Base-by-base conservation (phyloP, 2,888 invertebrate species). In the Mystacides longicornis region DNA sequence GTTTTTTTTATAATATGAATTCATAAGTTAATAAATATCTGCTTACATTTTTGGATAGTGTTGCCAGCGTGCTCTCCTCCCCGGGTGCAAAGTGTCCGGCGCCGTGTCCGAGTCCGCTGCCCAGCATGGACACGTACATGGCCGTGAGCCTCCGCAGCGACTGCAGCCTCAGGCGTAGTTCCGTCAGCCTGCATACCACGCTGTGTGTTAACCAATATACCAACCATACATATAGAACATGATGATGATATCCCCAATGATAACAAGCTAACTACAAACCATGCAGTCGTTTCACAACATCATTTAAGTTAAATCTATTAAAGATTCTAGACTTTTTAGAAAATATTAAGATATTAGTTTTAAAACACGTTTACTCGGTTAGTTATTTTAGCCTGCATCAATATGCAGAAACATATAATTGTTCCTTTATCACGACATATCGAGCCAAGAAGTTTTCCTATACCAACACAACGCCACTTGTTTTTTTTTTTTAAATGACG, bases 111-210 rank as follows among this genome's bases (percentile, higher is more conserved):
- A 91, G 79, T 1, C 87, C 87, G 0, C 87, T 84, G 59, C 88
- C 89, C 62, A 92, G 74, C 73, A 89, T 89, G 56, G 90, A 78
- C 43, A 89, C 85, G 71, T 93, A 92, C 65, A 90, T 86, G 59
- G 85, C 86, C 27, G 90, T 89, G 61, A 94, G 80, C 67, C 89
- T 82, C 65, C 89, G 85, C 55, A 94, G 78, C 3, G 90, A 87
- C 68, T 89, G 88, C 57, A 94, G 77, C 51, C 89, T 83, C 54
- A 90, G 79, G 2, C 89, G 80, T 45, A 93, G 79, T 68, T 90
- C 89, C 55, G 86, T 86, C 66, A 93, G 79, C 61, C 87, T 81
- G 67, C 67, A 68, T 56, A 60, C 60, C 60, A 60, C 54, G 59
- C 62, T 62, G 56, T 31, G 53, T 56, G 51, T 62, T 62, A 62